A percentile compares a stretch with the other conserved stretches of the same genome.
phyloP scores from a whole-genome alignment of 1,140 invertebrate species.

The Drosophila kanapiae region DNA sequence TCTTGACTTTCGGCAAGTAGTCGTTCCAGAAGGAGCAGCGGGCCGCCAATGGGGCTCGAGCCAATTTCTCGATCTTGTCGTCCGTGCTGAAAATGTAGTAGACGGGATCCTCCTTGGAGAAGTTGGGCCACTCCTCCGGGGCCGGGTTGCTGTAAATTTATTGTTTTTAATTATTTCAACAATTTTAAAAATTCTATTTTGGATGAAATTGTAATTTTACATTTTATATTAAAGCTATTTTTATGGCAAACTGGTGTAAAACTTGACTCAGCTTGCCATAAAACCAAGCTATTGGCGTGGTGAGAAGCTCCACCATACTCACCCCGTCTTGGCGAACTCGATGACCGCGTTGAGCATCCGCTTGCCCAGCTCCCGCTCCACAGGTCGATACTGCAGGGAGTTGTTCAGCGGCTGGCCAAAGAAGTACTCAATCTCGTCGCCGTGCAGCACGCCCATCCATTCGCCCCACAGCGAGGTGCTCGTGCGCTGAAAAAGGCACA shows the following conservation, averaged over 20 bases:
- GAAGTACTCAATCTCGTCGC: slow-evolving; percentile 98
- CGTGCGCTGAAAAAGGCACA: slow-evolving; percentile 89
- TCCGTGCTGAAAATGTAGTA: slow-evolving; percentile 96
- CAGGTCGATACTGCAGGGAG: slow-evolving; percentile 92
- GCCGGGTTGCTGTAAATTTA: slow-evolving; percentile 90
- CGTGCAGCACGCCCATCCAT: slow-evolving; percentile 99
- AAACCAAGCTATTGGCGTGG: slow-evolving; percentile 24
- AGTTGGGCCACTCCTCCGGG: slow-evolving; percentile 94
- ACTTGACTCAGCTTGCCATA: slow-evolving; percentile 21
- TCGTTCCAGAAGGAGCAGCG: slow-evolving; percentile 98
- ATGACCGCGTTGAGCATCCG: slow-evolving; percentile 95
- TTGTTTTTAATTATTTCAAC: no score
- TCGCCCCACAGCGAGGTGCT: slow-evolving; percentile 96
- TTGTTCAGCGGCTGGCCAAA: slow-evolving; percentile 96
- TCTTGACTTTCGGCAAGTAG: slow-evolving; percentile 94
- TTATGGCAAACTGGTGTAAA: slow-evolving; percentile 23
- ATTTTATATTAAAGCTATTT: slow-evolving; percentile 2
- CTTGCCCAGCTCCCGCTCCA: slow-evolving; percentile 93
- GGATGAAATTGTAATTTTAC: not conserved
- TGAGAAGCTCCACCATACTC: slow-evolving; percentile 82
- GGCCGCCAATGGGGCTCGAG: slow-evolving; percentile 93
- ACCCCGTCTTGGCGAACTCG: slow-evolving; percentile 95
- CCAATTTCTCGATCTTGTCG: slow-evolving; percentile 86
- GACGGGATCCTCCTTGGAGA: slow-evolving; percentile 92
- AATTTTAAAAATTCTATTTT: not conserved